Evolutionary conservation across 2,797 vertebrate genomes (phyloP).

Genomic region (Darevskia nairensis): DNA sequence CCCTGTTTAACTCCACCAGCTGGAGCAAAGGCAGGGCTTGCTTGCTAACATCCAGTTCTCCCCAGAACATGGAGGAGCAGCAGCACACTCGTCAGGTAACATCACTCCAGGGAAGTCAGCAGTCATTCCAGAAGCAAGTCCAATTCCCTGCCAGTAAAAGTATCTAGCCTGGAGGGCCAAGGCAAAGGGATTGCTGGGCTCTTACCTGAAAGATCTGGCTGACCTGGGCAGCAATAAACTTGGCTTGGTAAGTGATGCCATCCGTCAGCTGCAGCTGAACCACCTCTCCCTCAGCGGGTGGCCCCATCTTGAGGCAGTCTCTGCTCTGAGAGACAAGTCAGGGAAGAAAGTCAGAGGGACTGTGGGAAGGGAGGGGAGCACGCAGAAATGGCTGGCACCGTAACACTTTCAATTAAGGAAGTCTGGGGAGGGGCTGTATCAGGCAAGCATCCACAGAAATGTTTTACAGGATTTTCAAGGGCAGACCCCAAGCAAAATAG

Average conservation of each 20-base stretch:
- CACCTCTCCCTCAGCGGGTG: conserved; percentile 86
- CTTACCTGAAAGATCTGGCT: conserved; percentile 91
- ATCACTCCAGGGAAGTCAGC: background rate
- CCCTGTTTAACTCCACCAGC: background rate
- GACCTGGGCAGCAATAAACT: conserved; percentile 86
- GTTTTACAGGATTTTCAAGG: too few relatives aligned
- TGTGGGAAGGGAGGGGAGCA: background rate
- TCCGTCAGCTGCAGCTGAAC: conserved; percentile 87
- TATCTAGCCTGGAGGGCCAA: fast-evolving
- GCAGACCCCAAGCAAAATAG: too few relatives aligned
- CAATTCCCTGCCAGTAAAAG: fast-evolving
- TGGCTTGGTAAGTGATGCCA: conserved; percentile 86
- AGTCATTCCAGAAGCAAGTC: background rate
- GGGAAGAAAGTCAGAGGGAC: background rate
- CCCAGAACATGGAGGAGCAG: too few relatives aligned
- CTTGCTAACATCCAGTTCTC: background rate
- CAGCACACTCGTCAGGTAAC: background rate
- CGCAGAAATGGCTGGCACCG: too few relatives aligned
- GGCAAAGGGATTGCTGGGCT: fast-evolving
- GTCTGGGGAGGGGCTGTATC: too few relatives aligned
- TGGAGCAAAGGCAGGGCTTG: background rate
- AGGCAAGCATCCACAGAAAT: too few relatives aligned
- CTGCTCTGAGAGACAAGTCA: conserved; percentile 83
- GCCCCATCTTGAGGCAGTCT: conserved; percentile 87
- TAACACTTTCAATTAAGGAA: too few relatives aligned